Evolutionary conservation across 1,140 invertebrate genomes (phyloP), one percentile per base, ranked within the genome.

Genomic region (Venturia canescens): DNA sequence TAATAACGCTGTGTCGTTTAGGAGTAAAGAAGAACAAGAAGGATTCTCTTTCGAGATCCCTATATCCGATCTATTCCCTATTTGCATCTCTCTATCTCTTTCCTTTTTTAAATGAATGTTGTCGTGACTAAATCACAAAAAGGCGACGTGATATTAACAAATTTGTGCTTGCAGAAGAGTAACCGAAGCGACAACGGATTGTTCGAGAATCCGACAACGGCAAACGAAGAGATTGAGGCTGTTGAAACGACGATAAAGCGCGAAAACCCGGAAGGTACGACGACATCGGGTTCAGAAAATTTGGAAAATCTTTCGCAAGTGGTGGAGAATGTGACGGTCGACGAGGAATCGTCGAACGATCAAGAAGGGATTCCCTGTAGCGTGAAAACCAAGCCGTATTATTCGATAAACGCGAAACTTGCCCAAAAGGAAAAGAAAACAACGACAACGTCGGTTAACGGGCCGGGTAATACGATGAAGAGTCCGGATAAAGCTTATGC

Each of bases 371-470:
- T 90, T 75, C 83, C 90, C 9, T 91, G 88, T 79, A 90, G 90
- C 66, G 89, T 92, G 1, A 91, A 91, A 78, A 92, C 90, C 7
- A 91, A 91, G 18, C 90, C 91, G 6, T 92, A 92, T 70, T 92
- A 91, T 69, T 91, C 91, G 0, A 91, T 92, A 85, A 92, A 91
- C 27, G 90, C 90, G 0, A 92, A 91, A 67, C 71, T 92, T 44
- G 90, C 89, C 67, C 90, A 90, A 75, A 85, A 88, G 31, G 91
- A 92, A 71, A 90, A 84, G 77, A 86, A 88, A 70, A 69, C 88
- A 31, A 71, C 83, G 71, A 31, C 79, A 78, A 57, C 75, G 13
- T 29, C 66, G 82, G 18, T 69, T 75, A 70, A 85, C 31, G 70
- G 74, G 70, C 70, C 31, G 80, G 79, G n/a, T 85, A 84, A 13